Conservation (phyloP, 2,113 vertebrate genomes). For the Hypanus sabinus region DNA sequence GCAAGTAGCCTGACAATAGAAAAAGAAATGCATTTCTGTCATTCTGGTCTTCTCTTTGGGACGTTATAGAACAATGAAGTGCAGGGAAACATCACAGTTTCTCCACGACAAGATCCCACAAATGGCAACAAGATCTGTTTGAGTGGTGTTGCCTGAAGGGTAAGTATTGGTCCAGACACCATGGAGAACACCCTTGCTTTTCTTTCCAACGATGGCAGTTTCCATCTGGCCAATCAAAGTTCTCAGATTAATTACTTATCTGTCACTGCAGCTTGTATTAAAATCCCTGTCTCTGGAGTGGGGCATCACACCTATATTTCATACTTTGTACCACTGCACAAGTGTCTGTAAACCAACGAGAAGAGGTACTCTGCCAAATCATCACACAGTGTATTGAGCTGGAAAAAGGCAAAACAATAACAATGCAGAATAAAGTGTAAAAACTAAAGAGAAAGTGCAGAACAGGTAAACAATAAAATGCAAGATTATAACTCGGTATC, state of each 20-base stretch:
- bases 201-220: too few relatives aligned
- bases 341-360: not conserved
- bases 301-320: not conserved
- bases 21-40: not conserved
- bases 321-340: not conserved
- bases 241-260: not conserved
- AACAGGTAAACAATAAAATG: too few relatives aligned
- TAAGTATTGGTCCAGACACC: not conserved
- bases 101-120: not conserved
- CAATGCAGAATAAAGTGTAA: too few relatives aligned
- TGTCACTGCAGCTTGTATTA: not conserved
- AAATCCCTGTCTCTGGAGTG: not conserved
- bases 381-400: too few relatives aligned
- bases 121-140: not conserved
- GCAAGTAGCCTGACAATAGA: not conserved
- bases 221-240: not conserved
- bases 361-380: too few relatives aligned
- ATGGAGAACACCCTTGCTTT: too few relatives aligned
- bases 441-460: too few relatives aligned
- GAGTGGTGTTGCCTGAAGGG: not conserved
- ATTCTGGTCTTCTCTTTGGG: not conserved
- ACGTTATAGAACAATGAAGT: not conserved
- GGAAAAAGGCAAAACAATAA: too few relatives aligned
- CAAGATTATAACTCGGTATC: too few relatives aligned
- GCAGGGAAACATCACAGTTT: not conserved